Percentiles rank a stretch among this genome's conserved stretches.
Conservation (phyloP, 2,797 vertebrate genomes). For the Cuniculus paca region DNA sequence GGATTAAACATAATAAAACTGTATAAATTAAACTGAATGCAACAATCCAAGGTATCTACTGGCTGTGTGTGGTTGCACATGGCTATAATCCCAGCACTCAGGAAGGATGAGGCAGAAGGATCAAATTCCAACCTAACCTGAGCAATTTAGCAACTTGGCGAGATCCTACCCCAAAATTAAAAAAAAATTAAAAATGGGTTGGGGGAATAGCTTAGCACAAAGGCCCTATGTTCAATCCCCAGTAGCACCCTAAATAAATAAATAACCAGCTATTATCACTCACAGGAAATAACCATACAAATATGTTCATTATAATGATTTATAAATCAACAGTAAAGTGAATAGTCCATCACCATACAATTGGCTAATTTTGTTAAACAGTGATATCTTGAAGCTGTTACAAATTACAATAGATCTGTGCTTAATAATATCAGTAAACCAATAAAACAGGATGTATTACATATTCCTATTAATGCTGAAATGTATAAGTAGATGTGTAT, state of each 20-base stretch:
- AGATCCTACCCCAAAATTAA: background rate
- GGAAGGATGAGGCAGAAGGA: background rate
- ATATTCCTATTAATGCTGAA: conserved; percentile 21
- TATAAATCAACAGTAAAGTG: conserved; percentile 18
- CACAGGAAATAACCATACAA: background rate
- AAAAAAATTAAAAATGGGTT: background rate
- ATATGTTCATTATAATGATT: background rate
- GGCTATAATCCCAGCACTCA: background rate
- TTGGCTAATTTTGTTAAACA: background rate
- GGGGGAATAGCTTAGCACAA: background rate
- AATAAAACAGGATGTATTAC: background rate
- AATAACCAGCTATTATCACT: background rate
- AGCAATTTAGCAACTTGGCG: background rate
- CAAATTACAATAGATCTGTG: conserved; percentile 7
- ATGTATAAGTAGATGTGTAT: background rate
- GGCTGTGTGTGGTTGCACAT: too few species aligned
- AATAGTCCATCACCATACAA: conserved; percentile 11
- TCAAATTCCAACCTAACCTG: background rate
- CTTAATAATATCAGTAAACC: conserved; percentile 34
- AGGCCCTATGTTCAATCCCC: background rate
- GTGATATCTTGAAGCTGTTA: background rate
- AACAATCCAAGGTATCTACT: background rate
- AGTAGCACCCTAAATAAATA: background rate
- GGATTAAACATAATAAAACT: background rate
- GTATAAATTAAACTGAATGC: background rate